phyloP scores from a whole-genome alignment of 2,888 invertebrate genomes.

The Tetranychus piercei region DNA sequence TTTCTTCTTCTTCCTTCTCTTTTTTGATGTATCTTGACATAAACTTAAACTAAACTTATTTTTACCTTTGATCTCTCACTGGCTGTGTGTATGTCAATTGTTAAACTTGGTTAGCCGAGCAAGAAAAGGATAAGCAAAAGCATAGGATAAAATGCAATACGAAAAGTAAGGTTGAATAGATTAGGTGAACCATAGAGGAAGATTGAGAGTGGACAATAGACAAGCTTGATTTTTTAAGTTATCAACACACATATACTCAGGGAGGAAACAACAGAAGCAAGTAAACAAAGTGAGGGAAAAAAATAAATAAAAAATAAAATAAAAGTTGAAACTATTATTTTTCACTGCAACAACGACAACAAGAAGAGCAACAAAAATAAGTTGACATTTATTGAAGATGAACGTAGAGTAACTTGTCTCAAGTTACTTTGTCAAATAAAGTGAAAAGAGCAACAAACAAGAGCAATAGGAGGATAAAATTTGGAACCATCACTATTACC shows the following conservation, averaged over 20 bases:
- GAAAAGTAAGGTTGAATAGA: not conserved
- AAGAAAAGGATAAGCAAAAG: not conserved
- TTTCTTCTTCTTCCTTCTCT: not conserved
- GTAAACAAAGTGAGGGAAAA: no score
- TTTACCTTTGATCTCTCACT: not conserved
- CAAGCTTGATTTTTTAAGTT: no score
- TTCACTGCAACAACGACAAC: no score
- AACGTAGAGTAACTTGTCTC: not conserved
- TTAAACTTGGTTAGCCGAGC: not conserved
- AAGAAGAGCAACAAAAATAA: not conserved
- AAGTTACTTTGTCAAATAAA: not conserved
- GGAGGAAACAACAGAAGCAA: no score
- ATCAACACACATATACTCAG: no score
- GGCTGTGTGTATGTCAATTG: not conserved
- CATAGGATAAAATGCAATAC: not conserved
- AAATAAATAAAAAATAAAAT: no score
- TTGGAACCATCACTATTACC: not conserved
- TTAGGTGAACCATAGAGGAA: conserved; percentile 1
- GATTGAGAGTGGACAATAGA: not conserved
- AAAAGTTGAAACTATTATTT: no score
- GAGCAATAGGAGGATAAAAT: not conserved
- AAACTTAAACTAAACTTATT: not conserved
- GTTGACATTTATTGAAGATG: conserved; percentile 1
- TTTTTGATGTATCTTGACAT: not conserved
- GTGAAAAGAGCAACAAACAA: not conserved